Conservation (phyloP, 2,888 invertebrate species). For the Neelides folsomi region DNA sequence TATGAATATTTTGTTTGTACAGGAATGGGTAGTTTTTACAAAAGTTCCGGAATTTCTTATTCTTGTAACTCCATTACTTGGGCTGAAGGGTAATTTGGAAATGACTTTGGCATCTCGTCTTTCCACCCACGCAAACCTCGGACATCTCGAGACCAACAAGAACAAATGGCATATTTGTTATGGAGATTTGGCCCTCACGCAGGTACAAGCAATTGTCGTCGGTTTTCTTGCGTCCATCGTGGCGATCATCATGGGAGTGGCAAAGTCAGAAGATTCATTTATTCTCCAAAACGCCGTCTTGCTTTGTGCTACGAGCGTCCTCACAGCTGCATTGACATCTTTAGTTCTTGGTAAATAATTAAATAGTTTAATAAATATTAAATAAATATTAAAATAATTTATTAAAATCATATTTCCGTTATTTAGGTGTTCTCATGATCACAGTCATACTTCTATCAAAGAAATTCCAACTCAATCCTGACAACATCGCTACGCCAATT, state of each 20-base stretch:
- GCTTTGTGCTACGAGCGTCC: constrained; percentile 57
- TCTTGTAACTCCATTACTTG: constrained; percentile 70
- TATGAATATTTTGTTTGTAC: too few relatives aligned
- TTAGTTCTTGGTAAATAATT: constrained; percentile 47
- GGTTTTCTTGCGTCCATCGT: constrained; percentile 57
- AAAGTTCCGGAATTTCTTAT: constrained; percentile 58
- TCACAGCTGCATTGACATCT: constrained; percentile 62
- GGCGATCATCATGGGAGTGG: constrained; percentile 58
- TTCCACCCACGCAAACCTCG: constrained; percentile 71
- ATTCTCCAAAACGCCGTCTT: constrained; percentile 54
- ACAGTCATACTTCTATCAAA: constrained; percentile 57
- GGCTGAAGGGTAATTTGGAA: constrained; percentile 84
- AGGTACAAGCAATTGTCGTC: constrained; percentile 59
- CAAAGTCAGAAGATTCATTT: constrained; percentile 60
- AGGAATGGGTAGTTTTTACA: constrained; percentile 60
- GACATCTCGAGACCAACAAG: constrained; percentile 55
- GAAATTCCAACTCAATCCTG: constrained; percentile 62
- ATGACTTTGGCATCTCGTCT: constrained; percentile 86
- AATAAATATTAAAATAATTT: neutral
- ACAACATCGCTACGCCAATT: constrained; percentile 66
- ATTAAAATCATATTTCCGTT: constrained; percentile 4
- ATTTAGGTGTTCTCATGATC: constrained; percentile 50
- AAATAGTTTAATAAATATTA: neutral
- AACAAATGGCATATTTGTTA: constrained; percentile 54
- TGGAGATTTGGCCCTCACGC: constrained; percentile 59